A percentile compares a stretch with the other conserved stretches of the same genome.
Conservation (phyloP, 1,140 invertebrate species). For the Drosophila ficusphila region DNA sequence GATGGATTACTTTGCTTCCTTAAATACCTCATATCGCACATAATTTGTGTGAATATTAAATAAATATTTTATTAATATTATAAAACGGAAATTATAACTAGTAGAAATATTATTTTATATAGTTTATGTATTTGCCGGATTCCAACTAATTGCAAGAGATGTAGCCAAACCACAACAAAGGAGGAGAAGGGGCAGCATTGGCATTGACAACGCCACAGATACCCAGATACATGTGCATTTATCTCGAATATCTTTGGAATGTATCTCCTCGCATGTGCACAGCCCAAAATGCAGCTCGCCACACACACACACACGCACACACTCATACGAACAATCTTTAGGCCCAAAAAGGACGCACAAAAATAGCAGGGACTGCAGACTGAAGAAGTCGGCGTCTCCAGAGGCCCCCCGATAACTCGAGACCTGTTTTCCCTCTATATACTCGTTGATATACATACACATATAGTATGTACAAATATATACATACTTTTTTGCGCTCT, state of each 20-base stretch:
- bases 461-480: no score
- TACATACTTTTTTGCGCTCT: constrained; percentile 35
- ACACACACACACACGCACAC: background rate
- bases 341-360: constrained; percentile 65
- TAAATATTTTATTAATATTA: no score
- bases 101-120: background rate
- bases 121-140: background rate
- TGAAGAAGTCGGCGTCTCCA: constrained; percentile 22
- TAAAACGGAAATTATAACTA: no score
- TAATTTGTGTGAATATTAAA: no score
- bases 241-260: constrained; percentile 74
- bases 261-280: constrained; percentile 65
- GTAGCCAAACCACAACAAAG: constrained; percentile 39
- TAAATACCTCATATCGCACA: no score
- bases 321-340: no score
- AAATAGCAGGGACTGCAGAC: constrained; percentile 54
- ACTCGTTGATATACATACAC: constrained; percentile 21
- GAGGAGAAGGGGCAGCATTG: constrained; percentile 20
- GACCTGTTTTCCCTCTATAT: constrained; percentile 66
- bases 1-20: no score
- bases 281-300: constrained; percentile 61
- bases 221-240: constrained; percentile 45
- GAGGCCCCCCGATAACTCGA: constrained; percentile 49
- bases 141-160: constrained; percentile 66
- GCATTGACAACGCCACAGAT: constrained; percentile 56